Evolutionary conservation across 2,888 invertebrate genomes (phyloP).

Genomic region (Bedellia somnulentella): DNA sequence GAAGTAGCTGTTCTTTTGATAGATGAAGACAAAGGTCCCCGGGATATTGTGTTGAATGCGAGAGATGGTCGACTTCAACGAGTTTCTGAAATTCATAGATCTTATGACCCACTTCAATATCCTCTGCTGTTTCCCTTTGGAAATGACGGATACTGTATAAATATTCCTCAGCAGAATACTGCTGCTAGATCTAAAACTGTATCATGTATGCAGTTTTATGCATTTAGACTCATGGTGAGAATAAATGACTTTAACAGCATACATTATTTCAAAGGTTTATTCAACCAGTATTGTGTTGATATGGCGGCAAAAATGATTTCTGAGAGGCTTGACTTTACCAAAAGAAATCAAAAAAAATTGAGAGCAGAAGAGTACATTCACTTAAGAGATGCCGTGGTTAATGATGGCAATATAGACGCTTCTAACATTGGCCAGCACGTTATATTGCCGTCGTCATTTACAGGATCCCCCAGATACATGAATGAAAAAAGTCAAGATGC

Average conservation of each 20-base stretch:
- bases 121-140: constrained; percentile 6
- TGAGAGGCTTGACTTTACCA: constrained; percentile 13
- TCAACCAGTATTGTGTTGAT: constrained; percentile 9
- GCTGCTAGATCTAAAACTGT: constrained; percentile 8
- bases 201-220: constrained; percentile 8
- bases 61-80: constrained; percentile 9
- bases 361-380: constrained; percentile 8
- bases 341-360: constrained; percentile 10
- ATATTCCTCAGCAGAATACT: constrained; percentile 9
- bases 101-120: constrained; percentile 22
- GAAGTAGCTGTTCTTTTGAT: constrained; percentile 15
- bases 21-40: constrained; percentile 13
- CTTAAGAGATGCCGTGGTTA: constrained; percentile 6
- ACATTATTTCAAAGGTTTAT: constrained; percentile 10
- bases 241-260: constrained; percentile 7
- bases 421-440: constrained; percentile 6
- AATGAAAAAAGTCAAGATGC: constrained; percentile 7
- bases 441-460: constrained; percentile 8
- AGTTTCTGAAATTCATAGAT: constrained; percentile 12
- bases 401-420: constrained; percentile 1
- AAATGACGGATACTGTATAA: constrained; percentile 9
- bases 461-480: constrained; percentile 6
- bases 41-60: constrained; percentile 14
- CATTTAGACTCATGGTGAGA: constrained; percentile 12
- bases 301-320: constrained; percentile 15